phyloP scores from a whole-genome alignment of 2,797 vertebrate genomes.

The Dendrocincla fuliginosa region DNA sequence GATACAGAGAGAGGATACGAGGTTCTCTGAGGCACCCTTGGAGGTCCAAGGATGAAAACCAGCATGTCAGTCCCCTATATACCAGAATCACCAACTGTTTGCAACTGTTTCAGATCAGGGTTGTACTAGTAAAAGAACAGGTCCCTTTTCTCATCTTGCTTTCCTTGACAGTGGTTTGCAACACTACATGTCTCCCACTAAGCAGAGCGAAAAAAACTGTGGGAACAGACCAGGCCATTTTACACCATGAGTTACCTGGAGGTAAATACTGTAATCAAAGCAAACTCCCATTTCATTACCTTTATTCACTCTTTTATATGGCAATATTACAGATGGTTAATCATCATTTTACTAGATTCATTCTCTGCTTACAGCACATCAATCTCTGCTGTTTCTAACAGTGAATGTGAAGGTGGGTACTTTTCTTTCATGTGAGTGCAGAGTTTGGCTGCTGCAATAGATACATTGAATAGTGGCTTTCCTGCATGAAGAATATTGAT shows the following conservation, averaged over 20 bases:
- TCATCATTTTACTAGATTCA: not conserved
- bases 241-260: not conserved
- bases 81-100: not conserved
- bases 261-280: not conserved
- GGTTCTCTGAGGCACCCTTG: not conserved
- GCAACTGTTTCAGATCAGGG: not conserved
- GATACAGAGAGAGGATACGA: not conserved
- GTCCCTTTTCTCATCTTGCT: not conserved
- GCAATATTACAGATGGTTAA: constrained; percentile 4
- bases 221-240: not conserved
- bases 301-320: not conserved
- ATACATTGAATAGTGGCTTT: not conserved
- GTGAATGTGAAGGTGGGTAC: not conserved
- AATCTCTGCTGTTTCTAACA: not conserved
- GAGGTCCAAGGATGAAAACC: not conserved
- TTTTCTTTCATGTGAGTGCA: not conserved
- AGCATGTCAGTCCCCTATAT: not conserved
- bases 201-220: not conserved
- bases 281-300: not conserved
- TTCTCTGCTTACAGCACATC: not conserved
- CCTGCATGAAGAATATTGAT: not conserved
- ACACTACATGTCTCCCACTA: rapidly evolving
- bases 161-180: not conserved
- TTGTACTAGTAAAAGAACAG: not conserved
- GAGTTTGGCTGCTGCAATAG: not conserved